Percentiles rank a stretch among this genome's conserved stretches.
These are phyloP conservation scores for Mesorhabditis spiculigera DNA, from an alignment of 2,888 invertebrate species.

Conservation along the genomic window DNA sequence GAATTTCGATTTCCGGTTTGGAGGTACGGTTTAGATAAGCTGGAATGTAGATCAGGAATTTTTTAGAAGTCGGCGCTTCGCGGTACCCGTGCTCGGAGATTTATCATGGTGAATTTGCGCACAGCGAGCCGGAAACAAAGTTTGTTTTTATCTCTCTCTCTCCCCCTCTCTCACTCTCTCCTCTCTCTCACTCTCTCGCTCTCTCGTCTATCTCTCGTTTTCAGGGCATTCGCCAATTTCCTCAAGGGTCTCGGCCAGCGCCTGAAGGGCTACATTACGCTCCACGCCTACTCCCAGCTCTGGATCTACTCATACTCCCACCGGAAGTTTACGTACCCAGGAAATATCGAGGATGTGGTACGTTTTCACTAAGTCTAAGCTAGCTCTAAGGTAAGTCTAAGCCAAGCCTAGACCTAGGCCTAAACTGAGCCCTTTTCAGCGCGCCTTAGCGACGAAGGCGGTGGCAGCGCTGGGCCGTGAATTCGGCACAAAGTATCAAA, in stretches of 20 bases:
- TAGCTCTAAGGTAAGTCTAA: neutral
- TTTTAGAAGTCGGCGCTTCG: constrained; percentile 52
- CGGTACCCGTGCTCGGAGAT: constrained; percentile 55
- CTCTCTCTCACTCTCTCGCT: neutral
- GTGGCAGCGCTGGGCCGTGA: constrained; percentile 45
- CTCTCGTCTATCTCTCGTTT: constrained; percentile 8
- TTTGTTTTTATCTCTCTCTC: constrained; percentile 8
- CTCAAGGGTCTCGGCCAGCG: constrained; percentile 36
- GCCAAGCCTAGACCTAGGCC: too few relatives aligned
- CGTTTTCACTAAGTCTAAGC: constrained; percentile 8
- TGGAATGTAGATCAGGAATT: neutral
- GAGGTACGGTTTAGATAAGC: constrained; percentile 18
- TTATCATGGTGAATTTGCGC: constrained; percentile 50
- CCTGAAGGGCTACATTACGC: constrained; percentile 51
- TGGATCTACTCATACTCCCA: constrained; percentile 57
- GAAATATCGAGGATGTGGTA: constrained; percentile 54
- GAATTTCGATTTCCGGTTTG: constrained; percentile 54
- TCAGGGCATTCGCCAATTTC: constrained; percentile 47
- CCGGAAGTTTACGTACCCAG: constrained; percentile 46
- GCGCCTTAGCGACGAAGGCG: constrained; percentile 49
- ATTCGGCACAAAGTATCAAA: constrained; percentile 53
- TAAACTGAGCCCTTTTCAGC: constrained; percentile 29
- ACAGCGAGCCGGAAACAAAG: constrained; percentile 55
- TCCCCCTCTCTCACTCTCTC: neutral
- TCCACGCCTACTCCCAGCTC: constrained; percentile 55